Evolutionary conservation across 2,888 invertebrate species (phyloP).

Genomic region (Ecdyonurus torrentis): DNA sequence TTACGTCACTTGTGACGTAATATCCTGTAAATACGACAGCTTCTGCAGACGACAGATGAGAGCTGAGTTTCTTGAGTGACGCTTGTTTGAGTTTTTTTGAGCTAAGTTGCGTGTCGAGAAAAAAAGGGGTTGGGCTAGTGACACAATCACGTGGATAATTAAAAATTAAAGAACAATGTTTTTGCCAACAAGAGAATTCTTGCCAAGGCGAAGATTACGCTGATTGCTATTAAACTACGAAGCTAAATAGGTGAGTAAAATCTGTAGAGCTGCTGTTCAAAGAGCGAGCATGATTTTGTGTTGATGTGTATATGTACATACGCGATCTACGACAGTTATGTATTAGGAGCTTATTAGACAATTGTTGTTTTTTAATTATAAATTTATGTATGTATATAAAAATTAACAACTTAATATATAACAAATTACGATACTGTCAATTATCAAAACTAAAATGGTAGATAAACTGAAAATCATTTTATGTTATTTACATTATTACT

Average conservation of each 20-base stretch:
- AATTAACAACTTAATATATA: no score
- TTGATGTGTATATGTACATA: background rate
- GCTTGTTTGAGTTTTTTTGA: background rate
- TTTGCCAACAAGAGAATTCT: background rate
- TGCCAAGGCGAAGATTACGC: background rate
- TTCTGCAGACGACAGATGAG: background rate
- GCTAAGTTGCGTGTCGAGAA: background rate
- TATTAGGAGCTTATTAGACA: no score
- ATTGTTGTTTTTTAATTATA: no score
- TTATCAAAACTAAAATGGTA: no score
- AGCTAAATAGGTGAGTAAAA: background rate
- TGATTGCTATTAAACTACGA: background rate
- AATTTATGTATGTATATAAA: no score
- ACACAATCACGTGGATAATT: background rate
- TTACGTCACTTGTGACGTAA: background rate
- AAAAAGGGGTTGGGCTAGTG: background rate
- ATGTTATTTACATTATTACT: no score
- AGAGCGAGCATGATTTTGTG: no score
- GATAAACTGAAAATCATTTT: no score
- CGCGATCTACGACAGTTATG: no score
- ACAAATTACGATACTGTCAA: no score
- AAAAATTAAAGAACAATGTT: background rate
- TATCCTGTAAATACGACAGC: background rate
- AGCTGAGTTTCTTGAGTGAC: background rate
- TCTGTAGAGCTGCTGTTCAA: no score